These are phyloP conservation scores for Meleagris gallopavo DNA, from an alignment of 2,113 vertebrate genomes.

Conservation along the genomic window DNA sequence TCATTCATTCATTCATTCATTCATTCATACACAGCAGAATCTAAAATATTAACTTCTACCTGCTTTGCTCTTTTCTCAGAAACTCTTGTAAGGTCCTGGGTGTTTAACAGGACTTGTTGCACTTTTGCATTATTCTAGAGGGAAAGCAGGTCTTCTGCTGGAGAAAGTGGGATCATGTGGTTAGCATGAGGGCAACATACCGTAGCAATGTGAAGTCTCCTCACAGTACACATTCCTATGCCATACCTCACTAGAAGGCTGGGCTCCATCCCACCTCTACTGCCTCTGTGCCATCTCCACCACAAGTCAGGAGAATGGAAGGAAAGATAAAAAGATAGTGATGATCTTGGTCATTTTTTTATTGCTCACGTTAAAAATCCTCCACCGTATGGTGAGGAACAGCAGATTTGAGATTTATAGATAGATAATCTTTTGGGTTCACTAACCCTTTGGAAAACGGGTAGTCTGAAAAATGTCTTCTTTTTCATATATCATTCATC, in stretches of 20 bases:
- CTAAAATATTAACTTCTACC: background rate
- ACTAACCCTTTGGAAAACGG: background rate
- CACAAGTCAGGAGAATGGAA: background rate
- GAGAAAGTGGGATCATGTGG: background rate
- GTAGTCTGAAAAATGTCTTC: background rate
- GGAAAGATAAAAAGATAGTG: background rate
- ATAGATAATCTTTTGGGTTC: background rate
- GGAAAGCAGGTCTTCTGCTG: background rate
- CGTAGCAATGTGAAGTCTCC: background rate
- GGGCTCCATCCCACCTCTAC: background rate
- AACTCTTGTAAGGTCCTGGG: background rate
- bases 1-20: background rate
- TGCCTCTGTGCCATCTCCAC: background rate
- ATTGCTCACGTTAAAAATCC: background rate
- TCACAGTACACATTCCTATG: background rate
- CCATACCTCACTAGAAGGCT: background rate
- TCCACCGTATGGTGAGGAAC: background rate
- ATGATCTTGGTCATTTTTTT: background rate
- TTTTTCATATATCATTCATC: background rate
- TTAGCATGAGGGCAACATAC: background rate
- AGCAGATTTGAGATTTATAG: background rate
- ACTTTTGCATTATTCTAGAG: background rate
- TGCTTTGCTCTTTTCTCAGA: background rate
- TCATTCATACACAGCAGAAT: background rate
- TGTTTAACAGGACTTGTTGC: background rate